Conservation (phyloP, 2,888 invertebrate species). For the Kryphioiulus occultus region DNA sequence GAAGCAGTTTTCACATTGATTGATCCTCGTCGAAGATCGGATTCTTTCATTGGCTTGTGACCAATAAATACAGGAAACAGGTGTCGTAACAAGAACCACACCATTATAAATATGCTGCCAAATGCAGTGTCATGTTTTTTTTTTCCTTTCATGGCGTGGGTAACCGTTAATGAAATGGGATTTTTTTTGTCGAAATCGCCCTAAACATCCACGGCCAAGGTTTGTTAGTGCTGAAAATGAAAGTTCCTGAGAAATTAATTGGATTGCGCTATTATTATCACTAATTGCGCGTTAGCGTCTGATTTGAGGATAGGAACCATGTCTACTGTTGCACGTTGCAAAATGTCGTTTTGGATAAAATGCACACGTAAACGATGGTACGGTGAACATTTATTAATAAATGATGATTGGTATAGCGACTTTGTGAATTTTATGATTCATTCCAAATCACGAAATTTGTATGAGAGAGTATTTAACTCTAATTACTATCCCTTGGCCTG, state of each 20-base stretch:
- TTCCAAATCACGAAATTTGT: not conserved
- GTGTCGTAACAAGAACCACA: not conserved
- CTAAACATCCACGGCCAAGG: not conserved
- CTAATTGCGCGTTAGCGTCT: constrained; percentile 1
- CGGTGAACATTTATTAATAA: not conserved
- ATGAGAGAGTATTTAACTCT: not conserved
- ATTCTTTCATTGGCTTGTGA: not conserved
- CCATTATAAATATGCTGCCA: not conserved
- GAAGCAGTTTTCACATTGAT: not conserved
- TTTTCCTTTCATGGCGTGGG: not conserved
- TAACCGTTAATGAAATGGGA: not conserved
- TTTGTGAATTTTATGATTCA: not conserved
- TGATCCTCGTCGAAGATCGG: not conserved
- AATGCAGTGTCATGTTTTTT: not conserved
- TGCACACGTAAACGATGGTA: no score
- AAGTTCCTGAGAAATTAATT: constrained; percentile 7
- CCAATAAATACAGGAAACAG: not conserved
- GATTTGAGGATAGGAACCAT: not conserved
- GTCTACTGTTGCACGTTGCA: not conserved
- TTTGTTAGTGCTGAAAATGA: not conserved
- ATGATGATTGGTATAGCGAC: not conserved
- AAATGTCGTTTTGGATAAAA: not conserved
- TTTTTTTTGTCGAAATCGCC: not conserved
- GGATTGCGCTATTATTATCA: not conserved
- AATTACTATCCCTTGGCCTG: not conserved